Conservation (phyloP, 2,113 vertebrate genomes). For the Hypocryptadius cinnamomeus region DNA sequence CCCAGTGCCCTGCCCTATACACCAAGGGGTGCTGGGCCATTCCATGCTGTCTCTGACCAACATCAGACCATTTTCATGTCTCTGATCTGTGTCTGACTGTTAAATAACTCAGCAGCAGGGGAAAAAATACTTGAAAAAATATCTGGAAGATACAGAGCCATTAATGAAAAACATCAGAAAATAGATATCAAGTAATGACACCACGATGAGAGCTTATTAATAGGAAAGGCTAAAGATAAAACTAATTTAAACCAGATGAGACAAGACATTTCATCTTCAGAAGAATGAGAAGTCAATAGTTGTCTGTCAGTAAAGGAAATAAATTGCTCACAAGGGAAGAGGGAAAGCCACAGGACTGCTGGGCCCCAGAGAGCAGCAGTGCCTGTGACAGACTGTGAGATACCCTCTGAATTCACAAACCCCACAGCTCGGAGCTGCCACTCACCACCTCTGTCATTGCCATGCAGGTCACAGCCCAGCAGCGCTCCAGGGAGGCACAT, state of each 20-base stretch:
- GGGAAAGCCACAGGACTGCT: not conserved
- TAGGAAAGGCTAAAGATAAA: constrained; percentile 45
- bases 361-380: not conserved
- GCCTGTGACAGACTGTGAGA: not conserved
- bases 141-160: not conserved
- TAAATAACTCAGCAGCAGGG: not conserved
- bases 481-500: accelerated
- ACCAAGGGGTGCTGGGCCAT: accelerated
- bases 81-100: not conserved
- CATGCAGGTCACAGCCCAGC: not conserved
- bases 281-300: constrained; percentile 28
- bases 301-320: constrained; percentile 17
- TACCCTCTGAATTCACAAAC: not conserved
- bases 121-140: not conserved
- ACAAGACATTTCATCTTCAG: constrained; percentile 31
- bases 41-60: accelerated
- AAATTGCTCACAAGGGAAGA: constrained; percentile 14
- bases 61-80: not conserved
- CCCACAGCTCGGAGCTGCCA: not conserved
- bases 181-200: constrained; percentile 21
- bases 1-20: not conserved
- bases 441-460: not conserved
- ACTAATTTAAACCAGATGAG: constrained; percentile 52
- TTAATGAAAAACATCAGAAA: constrained; percentile 26
- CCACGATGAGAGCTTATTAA: not conserved